Percentiles rank a stretch among this genome's conserved stretches.
phyloP scores from a whole-genome alignment of 2,888 invertebrate genomes.

The Rhogogaster chlorosoma region DNA sequence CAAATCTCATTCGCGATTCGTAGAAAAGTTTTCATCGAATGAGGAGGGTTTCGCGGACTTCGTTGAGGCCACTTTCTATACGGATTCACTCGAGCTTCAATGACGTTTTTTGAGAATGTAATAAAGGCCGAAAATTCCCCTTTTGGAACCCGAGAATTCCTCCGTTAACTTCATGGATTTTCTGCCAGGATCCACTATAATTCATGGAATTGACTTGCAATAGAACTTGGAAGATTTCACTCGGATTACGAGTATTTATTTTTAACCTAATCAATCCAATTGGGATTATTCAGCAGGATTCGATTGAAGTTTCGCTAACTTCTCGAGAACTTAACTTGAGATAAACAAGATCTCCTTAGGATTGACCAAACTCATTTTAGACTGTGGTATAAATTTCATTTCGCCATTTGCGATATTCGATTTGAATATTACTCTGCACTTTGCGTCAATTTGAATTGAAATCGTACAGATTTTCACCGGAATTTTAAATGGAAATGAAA shows the following conservation, averaged over 20 bases:
- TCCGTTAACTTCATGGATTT: neutral
- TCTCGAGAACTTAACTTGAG: neutral
- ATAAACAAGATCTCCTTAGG: neutral
- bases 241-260: neutral
- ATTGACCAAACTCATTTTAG: neutral
- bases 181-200: too few species aligned
- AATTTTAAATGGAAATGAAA: neutral
- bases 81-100: neutral
- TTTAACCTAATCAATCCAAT: neutral
- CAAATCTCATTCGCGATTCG: neutral
- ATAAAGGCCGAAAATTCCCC: neutral
- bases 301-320: neutral
- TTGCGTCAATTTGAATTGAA: neutral
- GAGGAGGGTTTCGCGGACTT: neutral
- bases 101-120: neutral
- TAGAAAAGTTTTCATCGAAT: neutral
- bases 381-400: neutral
- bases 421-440: neutral
- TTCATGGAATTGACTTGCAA: neutral
- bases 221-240: neutral
- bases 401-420: neutral
- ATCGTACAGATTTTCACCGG: too few species aligned
- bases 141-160: neutral
- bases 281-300: neutral
- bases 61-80: neutral